Percentiles rank a stretch among this genome's conserved stretches.
Conservation (phyloP, 2,113 vertebrate species). For the Mus spicilegus region DNA sequence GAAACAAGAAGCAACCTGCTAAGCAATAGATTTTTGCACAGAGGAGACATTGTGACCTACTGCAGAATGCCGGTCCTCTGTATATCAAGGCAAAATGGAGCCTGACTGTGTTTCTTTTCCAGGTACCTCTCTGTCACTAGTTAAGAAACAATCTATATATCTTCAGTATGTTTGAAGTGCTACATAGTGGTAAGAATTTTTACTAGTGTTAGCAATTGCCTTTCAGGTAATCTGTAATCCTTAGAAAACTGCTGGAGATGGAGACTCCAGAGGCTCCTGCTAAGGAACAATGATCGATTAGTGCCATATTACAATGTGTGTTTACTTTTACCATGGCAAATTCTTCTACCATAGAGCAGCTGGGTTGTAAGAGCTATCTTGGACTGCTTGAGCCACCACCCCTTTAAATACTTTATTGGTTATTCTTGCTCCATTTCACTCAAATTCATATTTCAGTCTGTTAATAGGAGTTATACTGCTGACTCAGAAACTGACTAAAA, state of each 20-base stretch:
- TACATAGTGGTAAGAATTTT: neutral
- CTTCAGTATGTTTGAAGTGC: neutral
- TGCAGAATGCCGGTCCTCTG: no score
- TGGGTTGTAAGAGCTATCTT: neutral
- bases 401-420: slow-evolving; percentile 15
- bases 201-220: neutral
- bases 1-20: neutral
- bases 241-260: neutral
- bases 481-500: slow-evolving; percentile 27
- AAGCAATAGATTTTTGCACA: neutral
- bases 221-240: neutral
- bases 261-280: neutral
- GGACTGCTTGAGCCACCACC: neutral
- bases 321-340: neutral
- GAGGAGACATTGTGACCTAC: neutral
- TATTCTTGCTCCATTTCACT: neutral
- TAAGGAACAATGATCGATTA: neutral
- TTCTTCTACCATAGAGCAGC: neutral
- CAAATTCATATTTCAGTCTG: slow-evolving; percentile 34
- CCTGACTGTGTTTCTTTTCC: neutral
- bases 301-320: neutral
- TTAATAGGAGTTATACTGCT: neutral
- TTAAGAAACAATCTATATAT: neutral
- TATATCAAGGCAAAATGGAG: accelerated
- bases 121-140: neutral